Conservation (phyloP, 37 sponge, comb jelly and placozoan genomes). For the Eunapius fragilis region DNA sequence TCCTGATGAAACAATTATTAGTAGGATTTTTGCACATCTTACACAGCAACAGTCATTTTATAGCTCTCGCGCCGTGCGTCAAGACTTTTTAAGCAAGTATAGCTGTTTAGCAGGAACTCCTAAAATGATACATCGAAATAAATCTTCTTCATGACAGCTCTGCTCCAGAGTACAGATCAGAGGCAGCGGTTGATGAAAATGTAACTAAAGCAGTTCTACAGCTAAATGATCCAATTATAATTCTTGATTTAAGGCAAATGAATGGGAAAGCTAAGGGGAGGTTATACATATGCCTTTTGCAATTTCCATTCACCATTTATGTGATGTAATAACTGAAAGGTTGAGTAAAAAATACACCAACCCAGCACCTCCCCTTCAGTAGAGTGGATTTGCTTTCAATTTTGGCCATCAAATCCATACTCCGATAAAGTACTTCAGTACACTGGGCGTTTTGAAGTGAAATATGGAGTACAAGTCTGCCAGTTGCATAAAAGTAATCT, state of each 20-base stretch:
- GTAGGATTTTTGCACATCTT: constrained; percentile 21
- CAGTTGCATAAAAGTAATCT: constrained; percentile 16
- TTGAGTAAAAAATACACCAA: background rate
- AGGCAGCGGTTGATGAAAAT: constrained; percentile 22
- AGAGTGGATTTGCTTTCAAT: background rate
- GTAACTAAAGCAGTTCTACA: constrained; percentile 21
- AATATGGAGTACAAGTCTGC: constrained; percentile 25
- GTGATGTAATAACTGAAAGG: background rate
- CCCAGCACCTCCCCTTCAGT: constrained; percentile 1
- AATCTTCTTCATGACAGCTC: constrained; percentile 15
- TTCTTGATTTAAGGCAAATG: constrained; percentile 5
- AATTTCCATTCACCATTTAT: background rate
- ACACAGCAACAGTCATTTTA: constrained; percentile 3
- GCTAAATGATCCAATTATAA: constrained; percentile 34
- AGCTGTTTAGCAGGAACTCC: constrained; percentile 12
- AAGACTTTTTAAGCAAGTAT: constrained; percentile 30
- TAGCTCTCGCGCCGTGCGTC: constrained; percentile 19
- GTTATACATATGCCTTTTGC: background rate
- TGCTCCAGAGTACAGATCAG: background rate
- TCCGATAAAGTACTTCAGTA: background rate
- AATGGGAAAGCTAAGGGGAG: constrained; percentile 26
- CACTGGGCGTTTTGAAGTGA: constrained; percentile 33
- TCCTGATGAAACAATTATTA: constrained; percentile 3
- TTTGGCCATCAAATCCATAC: constrained; percentile 24
- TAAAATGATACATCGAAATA: constrained; percentile 24